Conservation (phyloP, 2,888 invertebrate genomes). For the Epinotia bilunana region DNA sequence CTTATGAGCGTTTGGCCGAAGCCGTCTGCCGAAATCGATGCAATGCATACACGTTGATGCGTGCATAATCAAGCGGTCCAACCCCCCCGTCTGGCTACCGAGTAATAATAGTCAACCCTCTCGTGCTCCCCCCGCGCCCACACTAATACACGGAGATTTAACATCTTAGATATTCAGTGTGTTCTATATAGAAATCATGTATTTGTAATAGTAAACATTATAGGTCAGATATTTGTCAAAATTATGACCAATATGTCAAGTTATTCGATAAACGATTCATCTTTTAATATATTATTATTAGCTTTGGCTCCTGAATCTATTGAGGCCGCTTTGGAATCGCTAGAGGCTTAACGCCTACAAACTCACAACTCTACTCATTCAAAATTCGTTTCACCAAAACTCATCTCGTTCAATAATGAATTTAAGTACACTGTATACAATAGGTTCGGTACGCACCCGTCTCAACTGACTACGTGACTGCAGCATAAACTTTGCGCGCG, state of each 20-base stretch:
- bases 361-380: too few relatives aligned
- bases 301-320: not conserved
- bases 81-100: constrained; percentile 64
- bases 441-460: constrained; percentile 37
- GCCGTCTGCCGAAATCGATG: constrained; percentile 72
- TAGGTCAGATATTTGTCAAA: not conserved
- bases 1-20: constrained; percentile 47
- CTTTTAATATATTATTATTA: not conserved
- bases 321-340: not conserved
- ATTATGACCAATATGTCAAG: not conserved
- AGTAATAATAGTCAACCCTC: constrained; percentile 75
- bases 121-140: constrained; percentile 61
- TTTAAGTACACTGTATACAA: constrained; percentile 13
- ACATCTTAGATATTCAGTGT: constrained; percentile 16
- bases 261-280: not conserved
- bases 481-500: constrained; percentile 42
- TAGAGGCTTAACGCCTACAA: not conserved
- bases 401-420: constrained; percentile 2
- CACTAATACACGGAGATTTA: constrained; percentile 20
- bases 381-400: constrained; percentile 4
- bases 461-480: constrained; percentile 42
- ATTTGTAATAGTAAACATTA: not conserved
- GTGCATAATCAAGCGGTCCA: constrained; percentile 78
- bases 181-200: not conserved
- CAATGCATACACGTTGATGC: constrained; percentile 79